Percentiles rank a stretch among this genome's conserved stretches.
Evolutionary conservation across 2,797 vertebrate genomes (phyloP).

Genomic region (Todus mexicanus): DNA sequence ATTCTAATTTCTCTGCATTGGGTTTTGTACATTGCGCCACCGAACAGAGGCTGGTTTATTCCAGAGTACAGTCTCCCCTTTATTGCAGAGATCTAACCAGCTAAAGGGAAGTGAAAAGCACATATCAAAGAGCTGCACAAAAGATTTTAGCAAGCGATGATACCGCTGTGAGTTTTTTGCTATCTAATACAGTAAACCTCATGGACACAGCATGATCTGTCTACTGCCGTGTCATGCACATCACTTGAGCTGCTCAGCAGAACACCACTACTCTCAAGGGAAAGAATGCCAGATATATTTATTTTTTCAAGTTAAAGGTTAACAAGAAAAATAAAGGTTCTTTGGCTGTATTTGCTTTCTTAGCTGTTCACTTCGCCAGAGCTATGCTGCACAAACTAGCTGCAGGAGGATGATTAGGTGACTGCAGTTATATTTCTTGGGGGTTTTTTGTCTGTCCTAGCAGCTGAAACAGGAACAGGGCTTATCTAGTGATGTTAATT

Average conservation of each 20-base stretch:
- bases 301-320: slow-evolving; percentile 3
- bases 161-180: background rate
- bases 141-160: slow-evolving; percentile 7
- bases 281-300: background rate
- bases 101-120: background rate
- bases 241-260: background rate
- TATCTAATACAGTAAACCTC: background rate
- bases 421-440: background rate
- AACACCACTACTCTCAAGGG: background rate
- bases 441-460: background rate
- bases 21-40: background rate
- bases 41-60: slow-evolving; percentile 6
- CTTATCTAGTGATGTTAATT: too few relatives aligned
- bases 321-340: slow-evolving; percentile 20
- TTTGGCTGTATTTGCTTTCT: background rate
- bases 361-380: background rate
- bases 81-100: slow-evolving; percentile 5
- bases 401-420: background rate
- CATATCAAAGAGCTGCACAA: background rate
- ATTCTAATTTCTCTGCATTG: background rate
- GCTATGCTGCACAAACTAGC: background rate
- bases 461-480: background rate
- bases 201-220: background rate
- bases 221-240: background rate
- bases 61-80: background rate